These are phyloP conservation scores for Arothron firmamentum DNA, from an alignment of 2,113 vertebrate species.

Conservation along the genomic window DNA sequence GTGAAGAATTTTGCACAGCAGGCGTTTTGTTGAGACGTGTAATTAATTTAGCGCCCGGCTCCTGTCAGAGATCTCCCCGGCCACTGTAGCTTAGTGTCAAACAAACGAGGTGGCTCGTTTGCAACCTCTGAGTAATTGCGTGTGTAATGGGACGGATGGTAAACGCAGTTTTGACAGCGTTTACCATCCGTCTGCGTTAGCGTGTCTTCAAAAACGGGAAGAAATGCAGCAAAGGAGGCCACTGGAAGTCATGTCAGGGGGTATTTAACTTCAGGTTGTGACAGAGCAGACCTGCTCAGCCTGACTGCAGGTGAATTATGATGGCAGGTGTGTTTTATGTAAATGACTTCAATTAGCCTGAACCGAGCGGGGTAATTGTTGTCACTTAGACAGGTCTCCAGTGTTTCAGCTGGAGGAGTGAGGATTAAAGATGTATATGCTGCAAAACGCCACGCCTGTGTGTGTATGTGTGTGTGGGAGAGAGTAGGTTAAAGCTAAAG, in stretches of 20 bases:
- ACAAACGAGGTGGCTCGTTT: conserved; percentile 57
- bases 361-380: conserved; percentile 72
- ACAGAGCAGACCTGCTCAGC: conserved; percentile 51
- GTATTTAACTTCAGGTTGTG: conserved; percentile 38
- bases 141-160: conserved; percentile 50
- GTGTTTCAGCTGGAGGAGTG: conserved; percentile 41
- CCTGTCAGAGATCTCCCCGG: conserved; percentile 60
- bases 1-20: conserved; percentile 58
- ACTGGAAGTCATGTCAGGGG: conserved; percentile 1
- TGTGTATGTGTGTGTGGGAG: neutral
- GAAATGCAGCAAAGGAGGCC: conserved; percentile 22
- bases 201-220: conserved; percentile 38
- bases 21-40: conserved; percentile 71
- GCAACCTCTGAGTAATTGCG: conserved; percentile 64
- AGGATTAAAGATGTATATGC: conserved; percentile 27
- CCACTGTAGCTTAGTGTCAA: conserved; percentile 42
- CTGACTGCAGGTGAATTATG: conserved; percentile 54
- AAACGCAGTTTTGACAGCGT: conserved; percentile 54
- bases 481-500: conserved; percentile 12
- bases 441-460: conserved; percentile 1
- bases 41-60: conserved; percentile 65
- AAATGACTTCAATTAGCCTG: conserved; percentile 72
- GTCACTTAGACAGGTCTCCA: conserved; percentile 61
- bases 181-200: conserved; percentile 41
- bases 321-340: conserved; percentile 61